Conservation (phyloP, 2,113 vertebrate genomes). For the Hemicordylus capensis region DNA sequence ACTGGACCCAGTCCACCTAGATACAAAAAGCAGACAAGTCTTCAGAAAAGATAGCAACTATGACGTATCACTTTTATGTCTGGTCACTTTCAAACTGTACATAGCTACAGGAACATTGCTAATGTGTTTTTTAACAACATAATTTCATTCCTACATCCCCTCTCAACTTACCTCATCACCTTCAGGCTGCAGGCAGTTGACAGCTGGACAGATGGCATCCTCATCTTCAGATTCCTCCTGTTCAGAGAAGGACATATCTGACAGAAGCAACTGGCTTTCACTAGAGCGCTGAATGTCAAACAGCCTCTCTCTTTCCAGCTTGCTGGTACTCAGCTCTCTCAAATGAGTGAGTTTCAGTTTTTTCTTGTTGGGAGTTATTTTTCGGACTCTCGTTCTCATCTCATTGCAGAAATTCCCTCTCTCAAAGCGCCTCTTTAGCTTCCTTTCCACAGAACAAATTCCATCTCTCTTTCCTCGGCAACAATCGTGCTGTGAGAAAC, state of each 20-base stretch:
- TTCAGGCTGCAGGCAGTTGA: slow-evolving; percentile 91
- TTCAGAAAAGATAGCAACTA: slow-evolving; percentile 50
- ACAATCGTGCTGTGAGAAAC: slow-evolving; percentile 71
- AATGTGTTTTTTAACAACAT: too few species aligned
- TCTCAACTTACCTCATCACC: slow-evolving; percentile 91
- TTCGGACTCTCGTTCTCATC: slow-evolving; percentile 80
- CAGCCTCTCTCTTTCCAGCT: slow-evolving; percentile 71
- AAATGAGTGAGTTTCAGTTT: slow-evolving; percentile 81
- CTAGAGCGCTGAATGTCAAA: slow-evolving; percentile 71
- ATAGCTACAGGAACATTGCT: neutral
- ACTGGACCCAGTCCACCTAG: slow-evolving; percentile 98
- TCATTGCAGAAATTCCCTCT: slow-evolving; percentile 75
- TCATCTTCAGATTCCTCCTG: slow-evolving; percentile 94
- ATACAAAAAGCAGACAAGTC: slow-evolving; percentile 51
- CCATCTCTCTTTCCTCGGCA: slow-evolving; percentile 80
- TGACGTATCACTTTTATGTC: accelerated
- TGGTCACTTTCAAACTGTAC: neutral
- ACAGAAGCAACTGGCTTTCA: slow-evolving; percentile 81
- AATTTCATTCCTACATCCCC: neutral
- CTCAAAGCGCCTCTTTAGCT: slow-evolving; percentile 86
- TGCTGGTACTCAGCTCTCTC: slow-evolving; percentile 71
- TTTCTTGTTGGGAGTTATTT: slow-evolving; percentile 84
- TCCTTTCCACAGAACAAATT: slow-evolving; percentile 80
- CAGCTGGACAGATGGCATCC: slow-evolving; percentile 91
- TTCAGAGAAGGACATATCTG: slow-evolving; percentile 85